Evolutionary conservation across 2,113 vertebrate species (phyloP), one percentile per base, ranked within the genome.

Genomic region (Cromileptes altivelis): DNA sequence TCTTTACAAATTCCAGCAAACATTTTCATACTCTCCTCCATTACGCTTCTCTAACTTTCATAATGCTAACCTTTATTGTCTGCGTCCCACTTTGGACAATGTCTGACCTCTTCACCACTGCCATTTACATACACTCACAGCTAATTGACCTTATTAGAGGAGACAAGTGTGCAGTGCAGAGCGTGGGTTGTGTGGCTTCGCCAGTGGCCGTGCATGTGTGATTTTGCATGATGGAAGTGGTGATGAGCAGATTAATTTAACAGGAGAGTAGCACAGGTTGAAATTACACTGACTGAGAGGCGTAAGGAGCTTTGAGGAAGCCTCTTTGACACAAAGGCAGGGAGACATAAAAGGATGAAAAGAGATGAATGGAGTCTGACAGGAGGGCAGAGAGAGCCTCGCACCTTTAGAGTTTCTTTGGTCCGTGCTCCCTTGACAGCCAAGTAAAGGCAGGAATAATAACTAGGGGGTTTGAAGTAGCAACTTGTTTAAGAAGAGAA

Each of bases 141-240:
- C 80, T 86, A 86, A 91, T 78, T 91, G 77, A 90, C 87, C 93
- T 92, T 78, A 85, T 93, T 92, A 82, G 74, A 74, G 7, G 65
- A 87, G 86, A 87, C 71, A 55, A 14, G 64, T 56, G 25, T 37
- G 52, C 15, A 13, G 45, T 18, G 70, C 55, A 33, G 70, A 64
- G 47, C 8, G 70, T 56, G 76, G 82, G 27, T 42, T 65, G 80
- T 47, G 56, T 70, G 65, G 61, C 57, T 76, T 53, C 84, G 79
- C 71, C 78, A 62, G 2, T 57, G 62, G 57, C 79, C 37, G 12
- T 62, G 78, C 50, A 47, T 50, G 75, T 23, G 40, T 9, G 11
- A 12, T 68, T 69, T 42, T 77, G 70, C 47, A 40, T 75, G 64
- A 70, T 45, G 75, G 14, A 47, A 81, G 21, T 67, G 37, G 61